phyloP scores from a whole-genome alignment of 92 coral and sea anemone species.

The Phenganax stokvisi region DNA sequence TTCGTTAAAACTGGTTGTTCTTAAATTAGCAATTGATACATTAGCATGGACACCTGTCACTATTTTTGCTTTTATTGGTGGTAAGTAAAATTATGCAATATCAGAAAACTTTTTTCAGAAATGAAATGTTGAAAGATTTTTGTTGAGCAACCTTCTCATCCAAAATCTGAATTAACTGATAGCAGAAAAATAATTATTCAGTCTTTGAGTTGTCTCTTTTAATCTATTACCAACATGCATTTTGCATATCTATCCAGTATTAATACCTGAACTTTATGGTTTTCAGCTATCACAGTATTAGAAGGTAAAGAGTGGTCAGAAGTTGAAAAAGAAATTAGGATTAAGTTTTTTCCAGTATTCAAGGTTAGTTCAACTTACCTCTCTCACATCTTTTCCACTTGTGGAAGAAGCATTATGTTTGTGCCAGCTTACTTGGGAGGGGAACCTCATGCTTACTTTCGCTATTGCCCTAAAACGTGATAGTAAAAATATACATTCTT shows the following conservation, averaged over 20 bases:
- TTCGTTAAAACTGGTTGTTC: constrained; percentile 1
- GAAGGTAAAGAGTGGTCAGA: constrained; percentile 35
- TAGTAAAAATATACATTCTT: background rate
- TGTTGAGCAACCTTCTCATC: no score
- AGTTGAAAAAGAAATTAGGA: constrained; percentile 5
- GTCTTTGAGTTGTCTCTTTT: no score
- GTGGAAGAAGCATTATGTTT: no score
- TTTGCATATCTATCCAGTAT: no score
- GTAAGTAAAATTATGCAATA: background rate
- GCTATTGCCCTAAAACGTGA: background rate
- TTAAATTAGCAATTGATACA: constrained; percentile 24
- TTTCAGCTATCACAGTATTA: constrained; percentile 25
- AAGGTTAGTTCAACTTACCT: background rate
- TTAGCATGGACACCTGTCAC: constrained; percentile 27
- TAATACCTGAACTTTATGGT: background rate
- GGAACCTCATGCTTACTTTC: background rate
- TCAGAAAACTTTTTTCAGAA: no score
- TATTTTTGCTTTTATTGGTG: background rate
- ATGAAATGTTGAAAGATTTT: no score
- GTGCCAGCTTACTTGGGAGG: no score
- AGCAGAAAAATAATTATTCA: no score
- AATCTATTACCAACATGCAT: no score
- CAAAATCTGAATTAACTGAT: no score
- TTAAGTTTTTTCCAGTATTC: constrained; percentile 20
- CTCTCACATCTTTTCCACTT: no score